phyloP scores from a whole-genome alignment of 2,797 vertebrate genomes.

The Microcaecilia unicolor region DNA sequence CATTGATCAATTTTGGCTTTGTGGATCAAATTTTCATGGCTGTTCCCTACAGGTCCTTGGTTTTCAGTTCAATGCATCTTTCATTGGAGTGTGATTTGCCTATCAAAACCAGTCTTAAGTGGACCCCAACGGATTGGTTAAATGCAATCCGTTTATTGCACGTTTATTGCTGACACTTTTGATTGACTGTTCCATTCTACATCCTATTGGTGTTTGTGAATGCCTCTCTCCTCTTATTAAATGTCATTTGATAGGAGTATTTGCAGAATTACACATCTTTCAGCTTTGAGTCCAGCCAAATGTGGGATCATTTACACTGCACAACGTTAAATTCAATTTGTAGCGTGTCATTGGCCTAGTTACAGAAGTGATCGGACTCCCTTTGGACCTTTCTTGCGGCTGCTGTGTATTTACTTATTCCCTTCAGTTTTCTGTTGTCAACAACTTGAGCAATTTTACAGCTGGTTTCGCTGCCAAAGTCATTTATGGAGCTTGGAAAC shows the following conservation, averaged over 20 bases:
- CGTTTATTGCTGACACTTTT: no score
- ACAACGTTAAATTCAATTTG: conserved; percentile 14
- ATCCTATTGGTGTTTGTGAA: fast-evolving
- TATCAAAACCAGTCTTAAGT: fast-evolving
- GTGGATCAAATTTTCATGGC: no score
- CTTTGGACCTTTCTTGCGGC: conserved; percentile 21
- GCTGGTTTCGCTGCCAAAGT: conserved; percentile 28
- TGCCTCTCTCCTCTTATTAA: conserved; percentile 8
- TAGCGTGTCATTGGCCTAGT: conserved; percentile 33
- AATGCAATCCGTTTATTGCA: neutral
- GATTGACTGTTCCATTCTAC: fast-evolving
- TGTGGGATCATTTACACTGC: conserved; percentile 7
- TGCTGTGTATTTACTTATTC: conserved; percentile 45
- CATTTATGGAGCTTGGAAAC: conserved; percentile 33
- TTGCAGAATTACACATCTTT: neutral
- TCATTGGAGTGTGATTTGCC: no score
- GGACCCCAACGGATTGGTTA: neutral
- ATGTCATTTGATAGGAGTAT: conserved; percentile 1
- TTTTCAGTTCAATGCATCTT: no score
- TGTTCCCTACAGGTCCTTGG: no score
- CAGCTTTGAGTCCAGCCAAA: conserved; percentile 17
- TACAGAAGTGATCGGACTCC: conserved; percentile 39
- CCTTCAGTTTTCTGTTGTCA: conserved; percentile 32
- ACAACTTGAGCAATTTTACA: conserved; percentile 34
- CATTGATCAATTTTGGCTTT: no score